Evolutionary conservation across 2,113 vertebrate genomes (phyloP).

Genomic region (Rafetus swinhoei): DNA sequence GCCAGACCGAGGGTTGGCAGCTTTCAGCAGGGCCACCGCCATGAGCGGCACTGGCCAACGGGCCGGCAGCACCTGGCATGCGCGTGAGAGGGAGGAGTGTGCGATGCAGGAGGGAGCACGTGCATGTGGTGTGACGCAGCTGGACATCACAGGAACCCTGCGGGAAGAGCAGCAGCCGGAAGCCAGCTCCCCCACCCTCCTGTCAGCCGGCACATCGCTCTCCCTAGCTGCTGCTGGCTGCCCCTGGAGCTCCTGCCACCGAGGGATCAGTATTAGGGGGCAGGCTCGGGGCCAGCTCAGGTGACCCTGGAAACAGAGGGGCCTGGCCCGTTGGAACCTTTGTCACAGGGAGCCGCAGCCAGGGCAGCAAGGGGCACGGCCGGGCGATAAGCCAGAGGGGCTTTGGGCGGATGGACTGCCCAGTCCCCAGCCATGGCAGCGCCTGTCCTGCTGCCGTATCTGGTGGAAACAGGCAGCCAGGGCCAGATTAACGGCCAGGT

Average conservation of each 20-base stretch:
- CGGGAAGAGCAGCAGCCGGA: no score
- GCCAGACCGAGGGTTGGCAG: neutral
- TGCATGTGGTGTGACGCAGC: no score
- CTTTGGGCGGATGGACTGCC: neutral
- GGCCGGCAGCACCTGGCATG: fast-evolving
- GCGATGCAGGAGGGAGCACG: no score
- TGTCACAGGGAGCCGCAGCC: neutral
- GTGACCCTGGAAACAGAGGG: neutral
- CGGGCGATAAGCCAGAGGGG: neutral
- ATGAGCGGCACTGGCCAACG: neutral
- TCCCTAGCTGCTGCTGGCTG: neutral
- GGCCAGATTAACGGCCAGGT: neutral
- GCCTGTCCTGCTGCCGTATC: neutral
- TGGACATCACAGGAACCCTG: no score
- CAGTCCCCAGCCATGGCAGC: neutral
- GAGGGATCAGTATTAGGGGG: neutral
- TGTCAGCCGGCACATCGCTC: no score
- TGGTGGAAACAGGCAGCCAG: fast-evolving
- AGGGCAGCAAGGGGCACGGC: neutral
- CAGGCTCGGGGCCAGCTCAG: neutral
- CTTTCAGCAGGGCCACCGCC: fast-evolving
- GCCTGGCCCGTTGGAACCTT: neutral
- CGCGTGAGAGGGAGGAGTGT: neutral
- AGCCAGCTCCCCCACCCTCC: neutral
- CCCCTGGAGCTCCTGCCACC: neutral